Evolutionary conservation across 2,797 vertebrate genomes (phyloP).

Genomic region (Epinephelus malabaricus): DNA sequence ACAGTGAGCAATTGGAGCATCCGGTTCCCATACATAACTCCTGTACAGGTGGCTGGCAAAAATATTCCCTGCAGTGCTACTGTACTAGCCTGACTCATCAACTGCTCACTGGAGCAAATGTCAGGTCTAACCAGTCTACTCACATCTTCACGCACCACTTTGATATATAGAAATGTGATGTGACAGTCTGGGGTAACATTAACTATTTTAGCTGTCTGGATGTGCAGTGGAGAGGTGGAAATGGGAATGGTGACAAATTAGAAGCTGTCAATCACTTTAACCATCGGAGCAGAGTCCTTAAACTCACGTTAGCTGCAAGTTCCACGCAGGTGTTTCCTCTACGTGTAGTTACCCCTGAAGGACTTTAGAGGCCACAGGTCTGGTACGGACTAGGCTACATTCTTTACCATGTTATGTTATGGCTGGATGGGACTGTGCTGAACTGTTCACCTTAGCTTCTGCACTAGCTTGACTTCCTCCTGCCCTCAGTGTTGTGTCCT

Average conservation of each 20-base stretch:
- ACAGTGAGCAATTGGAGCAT: slow-evolving; percentile 69
- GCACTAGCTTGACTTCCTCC: slow-evolving; percentile 45
- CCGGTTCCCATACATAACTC: slow-evolving; percentile 73
- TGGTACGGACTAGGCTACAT: slow-evolving; percentile 57
- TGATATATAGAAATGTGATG: slow-evolving; percentile 54
- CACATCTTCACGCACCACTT: slow-evolving; percentile 42
- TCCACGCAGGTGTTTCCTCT: slow-evolving; percentile 78
- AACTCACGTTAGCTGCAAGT: slow-evolving; percentile 48
- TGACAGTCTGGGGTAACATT: slow-evolving; percentile 82
- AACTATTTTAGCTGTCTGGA: slow-evolving; percentile 75
- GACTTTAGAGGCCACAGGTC: slow-evolving; percentile 49
- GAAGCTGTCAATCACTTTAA: slow-evolving; percentile 78
- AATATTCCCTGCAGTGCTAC: slow-evolving; percentile 78
- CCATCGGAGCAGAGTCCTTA: slow-evolving; percentile 42
- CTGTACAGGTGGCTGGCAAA: slow-evolving; percentile 66
- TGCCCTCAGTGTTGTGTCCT: slow-evolving; percentile 41
- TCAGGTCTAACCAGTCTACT: slow-evolving; percentile 57
- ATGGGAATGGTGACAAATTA: slow-evolving; percentile 74
- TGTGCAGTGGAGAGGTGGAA: slow-evolving; percentile 51
- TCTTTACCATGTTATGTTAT: slow-evolving; percentile 72
- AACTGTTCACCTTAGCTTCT: slow-evolving; percentile 64
- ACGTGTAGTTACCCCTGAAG: slow-evolving; percentile 53
- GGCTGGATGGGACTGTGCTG: slow-evolving; percentile 60
- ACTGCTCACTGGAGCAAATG: slow-evolving; percentile 67
- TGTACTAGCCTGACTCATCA: slow-evolving; percentile 74